Percentiles rank a stretch among this genome's conserved stretches.
Conservation (phyloP, 2,797 vertebrate genomes). For the Phalloptychus januarius region DNA sequence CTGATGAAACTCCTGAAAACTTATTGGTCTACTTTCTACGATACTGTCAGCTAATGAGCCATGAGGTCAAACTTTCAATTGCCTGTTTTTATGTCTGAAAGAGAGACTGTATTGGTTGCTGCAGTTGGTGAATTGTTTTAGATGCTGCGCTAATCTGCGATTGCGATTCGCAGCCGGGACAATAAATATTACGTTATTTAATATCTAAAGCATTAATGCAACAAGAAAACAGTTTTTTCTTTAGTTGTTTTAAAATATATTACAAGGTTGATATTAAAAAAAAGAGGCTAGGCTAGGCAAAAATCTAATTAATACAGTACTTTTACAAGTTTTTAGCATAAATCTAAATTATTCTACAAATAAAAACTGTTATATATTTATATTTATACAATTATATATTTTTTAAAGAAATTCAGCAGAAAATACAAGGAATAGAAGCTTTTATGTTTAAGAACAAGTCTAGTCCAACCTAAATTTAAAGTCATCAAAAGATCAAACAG, state of each 20-base stretch:
- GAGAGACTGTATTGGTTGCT: not conserved
- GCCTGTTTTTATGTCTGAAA: not conserved
- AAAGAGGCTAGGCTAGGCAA: no score
- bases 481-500: not conserved
- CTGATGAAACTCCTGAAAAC: not conserved
- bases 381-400: not conserved
- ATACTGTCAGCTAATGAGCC: not conserved
- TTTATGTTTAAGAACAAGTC: not conserved
- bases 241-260: not conserved
- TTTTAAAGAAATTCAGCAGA: not conserved
- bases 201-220: not conserved
- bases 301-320: not conserved
- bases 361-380: no score
- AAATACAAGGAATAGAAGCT: not conserved
- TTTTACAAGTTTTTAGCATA: not conserved
- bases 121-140: not conserved
- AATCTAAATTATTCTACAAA: not conserved
- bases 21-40: not conserved
- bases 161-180: not conserved
- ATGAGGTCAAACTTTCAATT: not conserved
- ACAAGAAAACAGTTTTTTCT: not conserved
- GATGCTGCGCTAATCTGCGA: not conserved
- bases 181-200: not conserved
- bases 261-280: not conserved
- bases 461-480: not conserved